Evolutionary conservation across 1,140 invertebrate genomes (phyloP), one percentile per base, ranked within the genome.

Genomic region (Drosophila pachea): DNA sequence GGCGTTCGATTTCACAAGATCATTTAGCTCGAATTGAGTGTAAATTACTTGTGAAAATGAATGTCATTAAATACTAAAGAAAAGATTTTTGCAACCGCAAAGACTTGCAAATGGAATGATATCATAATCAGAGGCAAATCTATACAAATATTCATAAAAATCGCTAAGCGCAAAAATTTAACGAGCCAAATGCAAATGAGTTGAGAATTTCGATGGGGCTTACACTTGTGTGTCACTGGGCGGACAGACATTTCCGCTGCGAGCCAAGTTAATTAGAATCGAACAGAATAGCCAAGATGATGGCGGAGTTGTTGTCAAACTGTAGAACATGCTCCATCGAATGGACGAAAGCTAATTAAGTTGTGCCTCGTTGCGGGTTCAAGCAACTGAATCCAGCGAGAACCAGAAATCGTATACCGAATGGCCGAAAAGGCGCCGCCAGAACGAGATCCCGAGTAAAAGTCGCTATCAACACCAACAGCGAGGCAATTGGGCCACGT

Each of bases 401-500:
- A 22, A 45, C 36, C 72, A 65, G 55, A 83, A 73, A 62, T 66
- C 70, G 68, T 67, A 64, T 75, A 42, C 56, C 38, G 48, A 75
- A 55, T 68, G 61, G 65, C 58, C 61, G 61, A 68, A 58, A 74
- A 71, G 68, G 59, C 68, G 61, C 71, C 67, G 56, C 58, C 60
- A 54, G 8, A 63, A 68, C 33, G 48, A 36, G 45, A 53, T n/a
- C 43, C 16, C 54, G 65, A 86, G 76, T 84, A 79, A 83, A 74
- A 86, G 81, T 84, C 79, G 69, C 73, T 62, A 79, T 84, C 81
- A 84, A 86, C 81, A 86, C 79, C 81, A 84, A 83, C 78, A 64
- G 78, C 76, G 79, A 64, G 9, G 43, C 58, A 56, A 60, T 22
- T 56, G 67, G 61, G 54, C 45, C 22, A 82, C 78, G 63, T 79